These are phyloP conservation scores for Protaetia brevitarsis DNA, from an alignment of 1,140 invertebrate species.

Conservation along the genomic window DNA sequence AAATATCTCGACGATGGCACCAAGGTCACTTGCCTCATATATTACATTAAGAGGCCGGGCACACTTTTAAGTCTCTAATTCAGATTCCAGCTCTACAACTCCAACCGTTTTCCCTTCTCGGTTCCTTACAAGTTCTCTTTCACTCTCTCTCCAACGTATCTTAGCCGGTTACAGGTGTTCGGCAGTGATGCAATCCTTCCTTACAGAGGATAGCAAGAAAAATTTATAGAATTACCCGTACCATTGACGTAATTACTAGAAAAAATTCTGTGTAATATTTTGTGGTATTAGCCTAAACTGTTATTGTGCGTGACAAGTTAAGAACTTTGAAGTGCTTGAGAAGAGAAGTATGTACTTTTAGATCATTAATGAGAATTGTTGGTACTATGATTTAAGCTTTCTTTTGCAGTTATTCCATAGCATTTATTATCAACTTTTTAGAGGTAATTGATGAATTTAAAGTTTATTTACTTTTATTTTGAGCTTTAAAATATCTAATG, in stretches of 20 bases:
- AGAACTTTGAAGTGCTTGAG: neutral
- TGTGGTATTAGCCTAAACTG: neutral
- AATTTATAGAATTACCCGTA: conserved; percentile 15
- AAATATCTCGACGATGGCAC: conserved; percentile 20
- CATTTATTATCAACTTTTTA: too few species aligned
- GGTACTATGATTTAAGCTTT: neutral
- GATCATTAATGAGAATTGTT: neutral
- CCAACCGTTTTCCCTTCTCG: conserved; percentile 2
- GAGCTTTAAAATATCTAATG: too few species aligned
- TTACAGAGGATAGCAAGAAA: neutral
- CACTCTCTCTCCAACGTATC: neutral
- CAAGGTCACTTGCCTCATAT: conserved; percentile 22
- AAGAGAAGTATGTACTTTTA: neutral
- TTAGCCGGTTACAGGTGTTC: conserved; percentile 3
- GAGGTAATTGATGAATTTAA: too few species aligned
- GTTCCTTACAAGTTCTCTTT: neutral
- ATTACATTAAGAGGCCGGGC: conserved; percentile 12
- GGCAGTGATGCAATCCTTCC: neutral
- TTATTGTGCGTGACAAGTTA: conserved; percentile 1
- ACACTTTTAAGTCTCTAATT: conserved; percentile 12
- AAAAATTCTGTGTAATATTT: conserved; percentile 7
- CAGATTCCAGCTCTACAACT: conserved; percentile 13
- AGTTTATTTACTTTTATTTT: too few species aligned
- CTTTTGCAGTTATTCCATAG: too few species aligned
- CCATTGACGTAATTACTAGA: neutral